Evolutionary conservation across 2,797 vertebrate genomes (phyloP), one percentile per base, ranked within the genome.

Genomic region (Microchirus variegatus): DNA sequence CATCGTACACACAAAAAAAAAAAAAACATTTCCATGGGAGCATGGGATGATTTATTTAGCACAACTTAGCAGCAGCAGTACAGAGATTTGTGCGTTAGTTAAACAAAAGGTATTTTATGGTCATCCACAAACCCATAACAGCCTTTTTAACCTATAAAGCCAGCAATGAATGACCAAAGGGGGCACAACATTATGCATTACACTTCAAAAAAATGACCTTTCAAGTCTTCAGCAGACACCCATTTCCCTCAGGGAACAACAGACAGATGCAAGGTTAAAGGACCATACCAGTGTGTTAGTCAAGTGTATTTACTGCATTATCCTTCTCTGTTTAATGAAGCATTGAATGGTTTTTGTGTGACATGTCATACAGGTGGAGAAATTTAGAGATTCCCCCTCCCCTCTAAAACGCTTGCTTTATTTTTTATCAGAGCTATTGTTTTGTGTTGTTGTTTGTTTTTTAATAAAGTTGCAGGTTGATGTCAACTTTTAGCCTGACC

Each of bases 41-140:
- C 78, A 78, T 67, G 63, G 17, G 51, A 73, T 76, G 71, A 87
- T 88, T 90, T 82, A 85, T 87, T 89, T 79, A 75, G 58, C 66
- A 35, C 53, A 84, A 85, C 63, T 80, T 73, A 75, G 68, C 18
- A 5, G 68, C 18, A 5, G 64, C 73, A 70, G 67, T 18, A 2
- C 48, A 56, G 70, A 81, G 57, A 86, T 87, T 77, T 77, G 76
- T 67, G 59, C 80, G 56, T 77, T 81, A 69, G 69, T 81, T 81
- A 86, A 78, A 83, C 69, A 75, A 73, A 22, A 73, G 77, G 74
- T 80, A 40, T 78, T 82, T 78, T 69, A 63, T 78, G 73, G 84
- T 81, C 63, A 75, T 73, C 72, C 68, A 53, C 75, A 80, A 78
- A 75, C 56, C 66, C 64, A 55, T 70, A 79, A 75, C 44, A 73